phyloP scores from a whole-genome alignment of 2,888 invertebrate genomes.

The Drosophila paramelanica region DNA sequence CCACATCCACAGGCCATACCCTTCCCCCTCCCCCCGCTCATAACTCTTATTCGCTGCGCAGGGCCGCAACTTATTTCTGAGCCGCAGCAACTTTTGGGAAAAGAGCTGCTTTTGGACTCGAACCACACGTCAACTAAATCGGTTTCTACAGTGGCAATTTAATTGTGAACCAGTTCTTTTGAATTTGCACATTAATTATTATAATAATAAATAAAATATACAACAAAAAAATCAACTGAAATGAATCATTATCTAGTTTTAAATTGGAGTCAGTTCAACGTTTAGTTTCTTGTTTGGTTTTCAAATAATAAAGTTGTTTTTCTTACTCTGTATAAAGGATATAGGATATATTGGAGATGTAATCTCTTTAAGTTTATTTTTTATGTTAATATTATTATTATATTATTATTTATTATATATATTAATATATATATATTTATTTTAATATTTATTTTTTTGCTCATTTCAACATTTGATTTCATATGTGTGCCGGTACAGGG shows the following conservation, averaged over 20 bases:
- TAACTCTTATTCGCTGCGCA: conserved; percentile 9
- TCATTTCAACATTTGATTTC: neutral
- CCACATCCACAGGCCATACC: conserved; percentile 11
- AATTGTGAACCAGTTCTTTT: too few species aligned
- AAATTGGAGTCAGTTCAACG: neutral
- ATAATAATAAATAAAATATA: neutral
- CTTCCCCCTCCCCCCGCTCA: neutral
- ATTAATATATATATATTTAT: too few species aligned
- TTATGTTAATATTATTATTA: too few species aligned
- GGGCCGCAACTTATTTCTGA: conserved; percentile 11
- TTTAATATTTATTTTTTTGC: too few species aligned
- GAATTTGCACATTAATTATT: too few species aligned
- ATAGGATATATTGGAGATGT: too few species aligned
- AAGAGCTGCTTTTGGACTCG: neutral
- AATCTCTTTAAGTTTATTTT: too few species aligned
- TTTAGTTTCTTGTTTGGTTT: neutral
- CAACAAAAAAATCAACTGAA: neutral
- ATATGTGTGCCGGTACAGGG: conserved; percentile 2
- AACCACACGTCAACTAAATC: neutral
- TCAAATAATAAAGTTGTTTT: neutral
- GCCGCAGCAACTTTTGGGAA: neutral
- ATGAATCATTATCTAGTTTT: neutral
- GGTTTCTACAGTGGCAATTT: too few species aligned
- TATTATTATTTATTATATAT: too few species aligned
- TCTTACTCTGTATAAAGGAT: neutral